phyloP scores from a whole-genome alignment of 2,888 invertebrate genomes.

The Acanthococcus lagerstroemiae region DNA sequence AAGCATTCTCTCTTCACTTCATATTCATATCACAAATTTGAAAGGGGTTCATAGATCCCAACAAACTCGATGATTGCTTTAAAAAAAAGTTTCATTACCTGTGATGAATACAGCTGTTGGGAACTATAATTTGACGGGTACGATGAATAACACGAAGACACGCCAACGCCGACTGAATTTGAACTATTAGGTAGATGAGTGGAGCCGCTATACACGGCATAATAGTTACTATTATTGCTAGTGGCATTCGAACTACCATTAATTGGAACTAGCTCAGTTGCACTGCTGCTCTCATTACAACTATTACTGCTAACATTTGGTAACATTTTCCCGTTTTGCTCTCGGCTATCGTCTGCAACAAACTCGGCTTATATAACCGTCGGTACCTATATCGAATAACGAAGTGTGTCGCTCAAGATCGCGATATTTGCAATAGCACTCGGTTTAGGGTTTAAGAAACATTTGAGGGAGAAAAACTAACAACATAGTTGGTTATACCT shows the following conservation, averaged over 20 bases:
- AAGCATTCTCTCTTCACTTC: too few relatives aligned
- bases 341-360: conserved; percentile 16
- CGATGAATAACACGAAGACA: conserved; percentile 25
- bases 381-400: too few relatives aligned
- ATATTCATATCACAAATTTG: too few relatives aligned
- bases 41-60: background rate
- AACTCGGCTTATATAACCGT: too few relatives aligned
- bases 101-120: conserved; percentile 10
- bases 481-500: too few relatives aligned
- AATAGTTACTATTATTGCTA: conserved; percentile 21
- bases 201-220: conserved; percentile 10
- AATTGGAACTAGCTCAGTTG: conserved; percentile 15
- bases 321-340: conserved; percentile 29
- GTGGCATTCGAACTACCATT: conserved; percentile 18
- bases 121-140: conserved; percentile 19
- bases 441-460: too few relatives aligned
- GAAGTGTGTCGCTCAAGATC: too few relatives aligned
- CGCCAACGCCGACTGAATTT: conserved; percentile 1
- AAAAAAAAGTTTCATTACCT: conserved; percentile 8
- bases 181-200: conserved; percentile 10
- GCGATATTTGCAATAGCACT: too few relatives aligned
- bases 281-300: conserved; percentile 11
- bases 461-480: too few relatives aligned
- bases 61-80: background rate
- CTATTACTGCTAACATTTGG: conserved; percentile 22